Conservation (phyloP, 2,888 invertebrate genomes). For the Cantharis lateralis region DNA sequence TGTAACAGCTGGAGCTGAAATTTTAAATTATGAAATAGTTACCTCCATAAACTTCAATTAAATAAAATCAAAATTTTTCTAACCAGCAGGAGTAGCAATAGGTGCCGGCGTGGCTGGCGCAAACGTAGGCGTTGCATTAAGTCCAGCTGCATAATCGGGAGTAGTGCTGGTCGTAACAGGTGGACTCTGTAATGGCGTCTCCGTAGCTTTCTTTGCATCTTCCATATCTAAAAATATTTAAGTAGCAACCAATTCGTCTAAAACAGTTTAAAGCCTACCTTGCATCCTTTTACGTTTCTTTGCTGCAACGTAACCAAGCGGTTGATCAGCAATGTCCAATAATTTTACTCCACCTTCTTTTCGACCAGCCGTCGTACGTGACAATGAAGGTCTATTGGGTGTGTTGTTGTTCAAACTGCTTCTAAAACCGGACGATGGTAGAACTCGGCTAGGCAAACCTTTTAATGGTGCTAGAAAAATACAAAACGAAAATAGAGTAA, state of each 20-base stretch:
- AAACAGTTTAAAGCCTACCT: slow-evolving; percentile 56
- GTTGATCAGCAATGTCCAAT: slow-evolving; percentile 91
- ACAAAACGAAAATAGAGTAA: not conserved
- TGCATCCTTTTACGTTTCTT: slow-evolving; percentile 87
- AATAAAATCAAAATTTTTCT: not conserved
- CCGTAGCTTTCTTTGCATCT: slow-evolving; percentile 67
- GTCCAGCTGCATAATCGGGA: slow-evolving; percentile 83
- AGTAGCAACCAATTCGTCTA: not conserved
- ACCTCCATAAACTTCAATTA: too few relatives aligned
- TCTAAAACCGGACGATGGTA: slow-evolving; percentile 66
- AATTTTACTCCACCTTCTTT: slow-evolving; percentile 94
- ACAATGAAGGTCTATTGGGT: slow-evolving; percentile 61
- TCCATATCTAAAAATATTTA: slow-evolving; percentile 60
- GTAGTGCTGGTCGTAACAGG: slow-evolving; percentile 57
- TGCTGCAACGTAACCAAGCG: slow-evolving; percentile 79
- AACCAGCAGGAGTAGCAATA: slow-evolving; percentile 45
- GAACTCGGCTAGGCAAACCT: slow-evolving; percentile 85
- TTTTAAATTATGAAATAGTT: too few relatives aligned
- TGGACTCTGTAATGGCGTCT: slow-evolving; percentile 50
- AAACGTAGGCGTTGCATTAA: slow-evolving; percentile 63
- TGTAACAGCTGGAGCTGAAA: slow-evolving; percentile 39
- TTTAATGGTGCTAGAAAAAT: slow-evolving; percentile 77
- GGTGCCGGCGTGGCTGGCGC: slow-evolving; percentile 54
- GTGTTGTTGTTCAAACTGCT: slow-evolving; percentile 58
- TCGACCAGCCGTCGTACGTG: slow-evolving; percentile 68